Evolutionary conservation across 2,888 invertebrate genomes (phyloP).

Genomic region (Caenorhabditis parvicauda): DNA sequence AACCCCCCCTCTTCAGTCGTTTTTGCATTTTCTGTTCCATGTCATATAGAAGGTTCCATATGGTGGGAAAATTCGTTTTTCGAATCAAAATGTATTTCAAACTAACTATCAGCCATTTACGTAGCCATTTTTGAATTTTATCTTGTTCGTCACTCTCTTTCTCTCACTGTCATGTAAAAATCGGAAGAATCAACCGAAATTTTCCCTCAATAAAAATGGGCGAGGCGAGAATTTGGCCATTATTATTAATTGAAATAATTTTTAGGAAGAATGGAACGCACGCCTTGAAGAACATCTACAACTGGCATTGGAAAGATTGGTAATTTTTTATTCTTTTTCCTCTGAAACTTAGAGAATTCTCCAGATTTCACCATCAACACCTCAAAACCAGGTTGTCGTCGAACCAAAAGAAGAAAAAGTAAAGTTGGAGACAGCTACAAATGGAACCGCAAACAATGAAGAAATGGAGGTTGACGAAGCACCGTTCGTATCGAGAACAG

Average conservation of each 20-base stretch:
- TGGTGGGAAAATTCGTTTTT: no score
- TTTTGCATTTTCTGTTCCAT: no score
- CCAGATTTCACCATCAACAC: not conserved
- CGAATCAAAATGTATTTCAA: no score
- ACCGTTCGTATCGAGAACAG: not conserved
- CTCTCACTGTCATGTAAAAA: no score
- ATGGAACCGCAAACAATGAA: not conserved
- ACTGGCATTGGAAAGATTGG: not conserved
- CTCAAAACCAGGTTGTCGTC: no score
- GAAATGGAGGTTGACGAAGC: not conserved
- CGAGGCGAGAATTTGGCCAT: not conserved
- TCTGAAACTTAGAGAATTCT: not conserved
- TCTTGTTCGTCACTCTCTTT: no score
- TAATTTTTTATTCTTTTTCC: not conserved
- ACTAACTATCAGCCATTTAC: no score
- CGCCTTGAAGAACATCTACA: not conserved
- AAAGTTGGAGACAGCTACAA: no score
- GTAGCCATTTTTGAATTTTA: no score
- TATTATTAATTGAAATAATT: not conserved
- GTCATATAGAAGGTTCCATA: no score
- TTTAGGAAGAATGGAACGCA: constrained; percentile 1
- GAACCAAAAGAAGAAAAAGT: no score
- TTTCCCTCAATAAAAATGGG: not conserved
- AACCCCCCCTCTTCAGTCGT: no score
- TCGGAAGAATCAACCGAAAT: not conserved